Conservation (phyloP, 2,888 invertebrate species). For the Rotaria magnacalcarata region DNA sequence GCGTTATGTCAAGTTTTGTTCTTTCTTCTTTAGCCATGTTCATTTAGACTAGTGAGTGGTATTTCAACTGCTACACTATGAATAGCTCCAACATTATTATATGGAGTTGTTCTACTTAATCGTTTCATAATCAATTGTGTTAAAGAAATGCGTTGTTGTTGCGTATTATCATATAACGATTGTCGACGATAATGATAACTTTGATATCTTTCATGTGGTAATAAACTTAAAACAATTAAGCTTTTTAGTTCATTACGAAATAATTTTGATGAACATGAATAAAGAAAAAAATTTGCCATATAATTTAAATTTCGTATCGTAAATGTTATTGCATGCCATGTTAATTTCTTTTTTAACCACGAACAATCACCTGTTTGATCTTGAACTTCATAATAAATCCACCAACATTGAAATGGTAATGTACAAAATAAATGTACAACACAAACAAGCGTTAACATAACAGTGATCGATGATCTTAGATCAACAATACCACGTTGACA, state of each 20-base stretch:
- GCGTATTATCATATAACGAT: not conserved
- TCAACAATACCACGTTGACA: conserved; percentile 31
- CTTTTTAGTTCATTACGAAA: conserved; percentile 33
- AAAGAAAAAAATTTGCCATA: conserved; percentile 32
- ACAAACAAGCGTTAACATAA: conserved; percentile 25
- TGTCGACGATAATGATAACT: conserved; percentile 21
- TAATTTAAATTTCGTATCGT: conserved; percentile 31
- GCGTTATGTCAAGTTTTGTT: not conserved
- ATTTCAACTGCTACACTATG: not conserved
- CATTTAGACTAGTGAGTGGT: not conserved
- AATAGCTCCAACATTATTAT: not conserved
- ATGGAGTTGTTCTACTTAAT: not conserved
- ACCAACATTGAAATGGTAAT: conserved; percentile 33
- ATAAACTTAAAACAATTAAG: conserved; percentile 7
- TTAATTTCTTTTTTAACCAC: conserved; percentile 17
- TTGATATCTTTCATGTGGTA: conserved; percentile 21
- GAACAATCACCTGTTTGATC: not conserved
- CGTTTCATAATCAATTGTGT: not conserved
- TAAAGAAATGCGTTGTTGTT: not conserved
- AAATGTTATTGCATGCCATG: not conserved
- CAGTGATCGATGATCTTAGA: not conserved
- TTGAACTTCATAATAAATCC: not conserved
- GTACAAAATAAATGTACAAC: conserved; percentile 6
- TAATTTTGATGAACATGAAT: conserved; percentile 19
- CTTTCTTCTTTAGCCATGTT: not conserved